Base-by-base conservation (phyloP, 2,797 vertebrate genomes). In the Protonibea diacanthus region DNA sequence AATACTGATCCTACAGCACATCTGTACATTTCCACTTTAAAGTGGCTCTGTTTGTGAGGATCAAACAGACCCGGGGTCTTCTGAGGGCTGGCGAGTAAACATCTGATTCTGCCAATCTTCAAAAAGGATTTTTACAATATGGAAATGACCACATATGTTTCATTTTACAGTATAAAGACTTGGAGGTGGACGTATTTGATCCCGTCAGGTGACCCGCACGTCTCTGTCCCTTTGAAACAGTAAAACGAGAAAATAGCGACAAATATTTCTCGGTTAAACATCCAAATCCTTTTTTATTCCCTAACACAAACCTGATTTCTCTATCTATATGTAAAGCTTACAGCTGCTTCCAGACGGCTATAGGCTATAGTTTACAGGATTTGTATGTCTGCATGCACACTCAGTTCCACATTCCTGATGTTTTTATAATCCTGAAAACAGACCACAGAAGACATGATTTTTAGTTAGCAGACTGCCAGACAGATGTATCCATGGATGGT, bases 11-110 rank as follows among this genome's bases (percentile, higher is more conserved):
- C 70, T 25, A 44, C 68, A 38, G 38, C 73, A 80, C 87, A 86
- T 90, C 84, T 90, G 85, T 85, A 86, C 79, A 93, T 93, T 93
- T 93, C 84, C 90, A 93, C 89, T 86, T 91, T 84, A 92, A 92
- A 93, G 92, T 73, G 74, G 21, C 73, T 83, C 56, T 47, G 81
- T 89, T 90, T 77, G 77, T 58, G 59, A 42, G 63, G 82, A 91
- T 93, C 91, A 93, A 93, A 91, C 75, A 65, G 80, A 23, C 25
- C 33, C 12, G 27, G 49, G 58, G 40, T 78, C 85, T 80, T 90
- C 86, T 82, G 81, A 93, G 76, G 80, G 80, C 60, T 74, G 23
- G 65, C 1, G 57, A 80, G 82, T 84, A 86, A 89, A 89, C 76
- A 82, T 88, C 68, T 74, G 67, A 88, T 83, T 87, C 71, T 21